phyloP scores from a whole-genome alignment of 2,888 invertebrate species.

The Macrosoma leucophasiata region DNA sequence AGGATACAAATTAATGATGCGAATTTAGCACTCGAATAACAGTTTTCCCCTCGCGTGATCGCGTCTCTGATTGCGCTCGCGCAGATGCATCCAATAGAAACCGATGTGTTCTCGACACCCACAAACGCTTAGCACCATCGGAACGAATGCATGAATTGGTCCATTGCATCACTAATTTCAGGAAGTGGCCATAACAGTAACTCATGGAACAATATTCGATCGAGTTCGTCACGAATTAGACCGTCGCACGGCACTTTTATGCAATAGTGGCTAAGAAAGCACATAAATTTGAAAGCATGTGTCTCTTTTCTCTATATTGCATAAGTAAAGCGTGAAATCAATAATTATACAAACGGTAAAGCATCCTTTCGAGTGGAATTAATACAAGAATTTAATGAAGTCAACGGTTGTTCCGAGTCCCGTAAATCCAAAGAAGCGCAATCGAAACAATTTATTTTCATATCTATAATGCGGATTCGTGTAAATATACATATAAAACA shows the following conservation, averaged over 20 bases:
- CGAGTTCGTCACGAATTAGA: conserved; percentile 40
- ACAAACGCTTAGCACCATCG: conserved; percentile 23
- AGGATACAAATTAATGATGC: too few species aligned
- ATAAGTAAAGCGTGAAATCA: conserved; percentile 25
- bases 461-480: too few species aligned
- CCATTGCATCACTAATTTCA: conserved; percentile 27
- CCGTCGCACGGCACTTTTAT: conserved; percentile 39
- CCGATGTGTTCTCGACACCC: conserved; percentile 27
- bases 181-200: conserved; percentile 31
- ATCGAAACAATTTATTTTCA: too few species aligned
- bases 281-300: conserved; percentile 17
- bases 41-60: conserved; percentile 39
- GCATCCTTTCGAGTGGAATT: too few species aligned
- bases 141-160: conserved; percentile 31
- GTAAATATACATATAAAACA: too few species aligned
- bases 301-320: conserved; percentile 25
- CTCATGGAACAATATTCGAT: conserved; percentile 21
- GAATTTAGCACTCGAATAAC: too few species aligned
- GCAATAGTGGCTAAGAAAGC: conserved; percentile 31
- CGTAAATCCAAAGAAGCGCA: too few species aligned
- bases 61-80: conserved; percentile 33
- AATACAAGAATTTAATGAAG: too few species aligned
- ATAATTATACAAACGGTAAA: conserved; percentile 17
- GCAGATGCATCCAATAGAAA: conserved; percentile 39
- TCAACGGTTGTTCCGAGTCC: too few species aligned